Evolutionary conservation across 30 jellyfish, hydroid and myxozoan species (phyloP), one percentile per base, ranked within the genome.

Genomic region (Pseudorhiza aurosa): DNA sequence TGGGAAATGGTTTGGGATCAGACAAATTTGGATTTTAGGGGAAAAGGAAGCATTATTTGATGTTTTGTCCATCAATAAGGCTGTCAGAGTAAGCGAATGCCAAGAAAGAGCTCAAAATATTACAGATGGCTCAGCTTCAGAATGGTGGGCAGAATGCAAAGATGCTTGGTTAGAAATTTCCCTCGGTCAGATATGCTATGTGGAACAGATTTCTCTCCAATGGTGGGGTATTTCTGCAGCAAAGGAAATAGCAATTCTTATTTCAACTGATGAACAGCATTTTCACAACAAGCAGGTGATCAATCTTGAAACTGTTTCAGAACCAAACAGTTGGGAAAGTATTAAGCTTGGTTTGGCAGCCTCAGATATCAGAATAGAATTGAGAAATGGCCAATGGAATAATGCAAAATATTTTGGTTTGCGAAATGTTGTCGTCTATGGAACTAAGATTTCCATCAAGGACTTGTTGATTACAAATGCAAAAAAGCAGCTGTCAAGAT

Each of bases 1-100:
- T 18, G 77, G 65, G 18, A 63, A 19, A 18, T 75, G 51, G 78
- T 28, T 75, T 33, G 88, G 88, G 10, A 75, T 75, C 29, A 60
- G 88, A 47, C 75, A 55, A 18, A 10, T 75, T 19, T 31, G 28
- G 45, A 43, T 75, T n/a, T 39, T n/a, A 2, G 88, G 88, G 4
- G 36, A 26, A 40, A 46, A 10, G 30, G 69, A 73, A 30, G 39
- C 6, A 8, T 43, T 27, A n/a, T 11, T 22, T 15, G 14, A 55
- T 24, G 50, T 40, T 7, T 55, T 36, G 0, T 22, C 69, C 43
- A 36, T 27, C 4, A 24, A 33, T 40, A 40, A 47, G 18, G 14
- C 65, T 45, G 71, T 56, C 17, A 51, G 21, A 21, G 26, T 69
- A 29, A 56, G 88, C 22, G 51, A 28, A 1, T 60, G 56, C 19